phyloP scores from a whole-genome alignment of 2,888 invertebrate species.

The Ennomos fuscantarius region DNA sequence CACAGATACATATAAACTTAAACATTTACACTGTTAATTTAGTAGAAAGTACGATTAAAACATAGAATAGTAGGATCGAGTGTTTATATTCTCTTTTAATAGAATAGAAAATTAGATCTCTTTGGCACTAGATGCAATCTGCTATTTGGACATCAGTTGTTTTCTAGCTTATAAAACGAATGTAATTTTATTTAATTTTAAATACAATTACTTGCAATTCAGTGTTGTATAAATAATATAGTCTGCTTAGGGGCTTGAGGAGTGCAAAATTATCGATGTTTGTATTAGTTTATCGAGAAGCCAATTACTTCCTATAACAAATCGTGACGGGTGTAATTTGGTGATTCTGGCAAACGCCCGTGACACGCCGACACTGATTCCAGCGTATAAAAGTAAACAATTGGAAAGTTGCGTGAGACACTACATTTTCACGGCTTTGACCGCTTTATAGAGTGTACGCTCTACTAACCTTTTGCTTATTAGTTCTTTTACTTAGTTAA shows the following conservation, averaged over 20 bases:
- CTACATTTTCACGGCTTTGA: constrained; percentile 42
- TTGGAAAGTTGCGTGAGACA: constrained; percentile 47
- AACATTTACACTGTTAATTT: too few species aligned
- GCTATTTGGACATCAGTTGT: too few species aligned
- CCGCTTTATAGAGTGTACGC: constrained; percentile 41
- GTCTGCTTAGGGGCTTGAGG: neutral
- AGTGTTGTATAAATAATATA: neutral
- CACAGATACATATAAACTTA: too few species aligned
- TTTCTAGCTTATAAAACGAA: too few species aligned
- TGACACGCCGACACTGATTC: constrained; percentile 40
- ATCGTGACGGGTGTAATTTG: constrained; percentile 26
- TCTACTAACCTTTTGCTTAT: constrained; percentile 31
- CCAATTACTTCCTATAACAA: constrained; percentile 14
- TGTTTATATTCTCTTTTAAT: too few species aligned
- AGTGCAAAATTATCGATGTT: neutral
- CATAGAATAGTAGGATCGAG: too few species aligned
- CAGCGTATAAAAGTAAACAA: constrained; percentile 37
- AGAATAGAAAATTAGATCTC: too few species aligned
- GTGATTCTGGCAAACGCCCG: constrained; percentile 36
- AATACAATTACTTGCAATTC: neutral
- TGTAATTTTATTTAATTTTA: too few species aligned
- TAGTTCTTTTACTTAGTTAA: neutral
- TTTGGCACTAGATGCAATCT: too few species aligned
- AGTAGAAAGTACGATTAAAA: too few species aligned
- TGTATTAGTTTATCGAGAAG: constrained; percentile 17